Evolutionary conservation across 2,888 invertebrate genomes (phyloP), one percentile per base, ranked within the genome.

Genomic region (Zaprionus lineosus): DNA sequence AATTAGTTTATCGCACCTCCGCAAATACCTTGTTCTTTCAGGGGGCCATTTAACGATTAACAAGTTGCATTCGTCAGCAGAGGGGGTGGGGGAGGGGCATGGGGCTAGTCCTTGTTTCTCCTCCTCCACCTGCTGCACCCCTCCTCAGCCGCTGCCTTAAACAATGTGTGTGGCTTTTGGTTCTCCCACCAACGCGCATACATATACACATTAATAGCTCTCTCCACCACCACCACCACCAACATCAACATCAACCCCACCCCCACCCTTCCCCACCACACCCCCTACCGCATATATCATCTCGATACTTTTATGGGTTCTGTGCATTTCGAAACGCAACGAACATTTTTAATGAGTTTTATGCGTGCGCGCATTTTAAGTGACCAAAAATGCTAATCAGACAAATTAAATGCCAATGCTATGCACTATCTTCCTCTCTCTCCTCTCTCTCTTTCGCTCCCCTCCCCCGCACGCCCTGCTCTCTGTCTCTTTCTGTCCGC

Each of bases 321-420:
- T 47, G 71, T 64, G 59, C 68, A 68, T 56, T 68, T 61, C 14
- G 12, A 43, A 33, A 46, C 41, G 34, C 28, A 59, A 59, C 40
- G 41, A 57, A 74, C 55, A 68, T 64, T 73, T 84, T 86, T 84
- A 84, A 84, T 84, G 84, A 76, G 86, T 84, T 84, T 83, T 78
- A 79, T 84, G 84, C 84, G 84, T 84, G 84, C 76, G 81, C 72
- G 74, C 76, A 64, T 82, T 82, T 78, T 72, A 78, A 78, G 76
- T 69, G 75, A 68, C 70, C 77, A 55, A 82, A 84, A 81, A 84
- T 84, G 83, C 78, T 83, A 84, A 84, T 84, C 83, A 74, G 84
- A 70, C 71, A 81, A 83, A 83, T 84, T 84, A 83, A 84, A 81
- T 75, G 81, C 66, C 28, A n/a, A n/a, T n/a, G n/a, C n/a, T n/a